Evolutionary conservation across 2,888 invertebrate species (phyloP), one percentile per base, ranked within the genome.

Genomic region (Folsomia manolachei): DNA sequence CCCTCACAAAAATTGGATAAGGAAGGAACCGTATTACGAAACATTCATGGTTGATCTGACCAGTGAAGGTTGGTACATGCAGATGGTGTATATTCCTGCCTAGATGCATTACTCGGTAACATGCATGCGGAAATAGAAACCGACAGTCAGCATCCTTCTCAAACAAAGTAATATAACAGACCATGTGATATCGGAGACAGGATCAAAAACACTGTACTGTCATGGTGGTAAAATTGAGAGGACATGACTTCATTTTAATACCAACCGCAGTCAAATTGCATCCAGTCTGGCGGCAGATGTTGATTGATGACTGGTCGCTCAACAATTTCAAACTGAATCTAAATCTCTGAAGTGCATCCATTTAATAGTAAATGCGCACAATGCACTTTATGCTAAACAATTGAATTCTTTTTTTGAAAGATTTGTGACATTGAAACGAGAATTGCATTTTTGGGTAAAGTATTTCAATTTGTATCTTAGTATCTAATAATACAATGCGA

Each of bases 1-100:
- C 70, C 70, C 63, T 63, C 70, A 26, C 25, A 19, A 21, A n/a
- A 70, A 70, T 70, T 70, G 70, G 70, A 70, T 70, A 70, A 70
- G 63, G 53, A 64, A 64, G 2, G 27, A 24, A 63, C 21, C 24
- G 23, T 24, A 39, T 39, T 39, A 39, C 4, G 39, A 14, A 39
- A 39, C 39, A 39, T 39, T 4, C 39, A 39, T 39, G 7, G 39
- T 14, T 39, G 14, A 14, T 39, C 39, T 39, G 39, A 9, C 14
- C 39, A 9, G 39, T 39, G 39, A 39, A 9, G n/a, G n/a, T n/a
- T n/a, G n/a, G 39, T 39, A 39, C 39, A 39, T 39, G n/a, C n/a
- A n/a, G n/a, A n/a, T n/a, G n/a, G n/a, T n/a, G n/a, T n/a, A n/a
- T n/a, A n/a, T n/a, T n/a, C n/a, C n/a, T n/a, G n/a, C n/a, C n/a